phyloP scores from a whole-genome alignment of 2,113 vertebrate species.

The Numida meleagris region DNA sequence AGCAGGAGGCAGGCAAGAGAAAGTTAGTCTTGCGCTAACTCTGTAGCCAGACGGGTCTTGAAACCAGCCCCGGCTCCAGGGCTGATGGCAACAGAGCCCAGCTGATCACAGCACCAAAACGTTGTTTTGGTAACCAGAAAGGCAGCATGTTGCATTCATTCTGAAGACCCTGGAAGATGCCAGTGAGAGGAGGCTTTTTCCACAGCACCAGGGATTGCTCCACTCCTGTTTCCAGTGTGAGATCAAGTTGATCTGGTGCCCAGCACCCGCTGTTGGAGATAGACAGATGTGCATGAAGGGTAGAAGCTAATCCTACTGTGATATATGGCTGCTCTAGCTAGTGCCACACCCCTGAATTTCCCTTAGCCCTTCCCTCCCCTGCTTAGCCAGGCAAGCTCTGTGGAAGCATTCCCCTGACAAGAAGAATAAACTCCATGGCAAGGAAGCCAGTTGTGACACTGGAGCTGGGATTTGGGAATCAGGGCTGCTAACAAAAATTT shows the following conservation, averaged over 20 bases:
- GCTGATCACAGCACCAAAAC: not conserved
- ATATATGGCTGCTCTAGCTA: not conserved
- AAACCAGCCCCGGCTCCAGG: not conserved
- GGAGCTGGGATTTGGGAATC: not conserved
- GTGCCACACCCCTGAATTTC: rapidly evolving
- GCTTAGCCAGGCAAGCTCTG: not conserved
- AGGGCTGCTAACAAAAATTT: not conserved
- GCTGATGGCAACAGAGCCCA: not conserved
- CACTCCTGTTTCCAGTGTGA: not conserved
- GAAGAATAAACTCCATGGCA: not conserved
- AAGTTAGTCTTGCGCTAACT: rapidly evolving
- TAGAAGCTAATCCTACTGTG: not conserved
- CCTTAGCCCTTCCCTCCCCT: not conserved
- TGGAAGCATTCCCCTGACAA: not conserved
- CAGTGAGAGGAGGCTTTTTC: not conserved
- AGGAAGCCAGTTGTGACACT: not conserved
- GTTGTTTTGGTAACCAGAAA: not conserved
- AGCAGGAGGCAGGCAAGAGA: not conserved
- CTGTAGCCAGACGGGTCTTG: not conserved
- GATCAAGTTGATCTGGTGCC: not conserved
- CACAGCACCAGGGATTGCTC: not conserved
- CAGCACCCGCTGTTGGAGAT: not conserved
- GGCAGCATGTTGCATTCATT: rapidly evolving
- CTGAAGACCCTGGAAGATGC: not conserved
- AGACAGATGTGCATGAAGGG: not conserved